Conservation (phyloP, 2,888 invertebrate genomes). For the Opisthograptis luteolata region DNA sequence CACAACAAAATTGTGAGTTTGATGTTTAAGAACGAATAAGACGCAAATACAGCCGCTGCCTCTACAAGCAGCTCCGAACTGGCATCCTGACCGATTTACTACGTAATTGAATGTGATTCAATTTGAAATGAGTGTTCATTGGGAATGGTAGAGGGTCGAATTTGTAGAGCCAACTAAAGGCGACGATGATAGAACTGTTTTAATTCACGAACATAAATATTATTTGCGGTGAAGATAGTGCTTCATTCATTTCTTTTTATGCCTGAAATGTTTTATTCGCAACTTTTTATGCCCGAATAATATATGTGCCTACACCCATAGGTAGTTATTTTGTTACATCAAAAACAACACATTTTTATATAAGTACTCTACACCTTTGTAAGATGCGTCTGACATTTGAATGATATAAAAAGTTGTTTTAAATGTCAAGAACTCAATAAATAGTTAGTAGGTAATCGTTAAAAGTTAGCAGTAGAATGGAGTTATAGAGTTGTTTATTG, state of each 20-base stretch:
- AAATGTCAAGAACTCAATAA: conserved; percentile 52
- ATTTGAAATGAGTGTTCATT: conserved; percentile 59
- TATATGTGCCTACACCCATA: too few relatives aligned
- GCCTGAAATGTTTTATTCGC: too few relatives aligned
- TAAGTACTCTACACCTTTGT: conserved; percentile 15
- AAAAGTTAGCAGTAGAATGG: too few relatives aligned
- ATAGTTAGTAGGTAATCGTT: too few relatives aligned
- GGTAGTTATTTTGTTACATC: too few relatives aligned
- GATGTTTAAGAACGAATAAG: conserved; percentile 23
- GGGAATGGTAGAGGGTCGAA: conserved; percentile 48
- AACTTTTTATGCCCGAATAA: too few relatives aligned
- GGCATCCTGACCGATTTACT: conserved; percentile 64
- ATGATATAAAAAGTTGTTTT: conserved; percentile 47
- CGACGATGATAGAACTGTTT: conserved; percentile 32
- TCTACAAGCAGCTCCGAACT: conserved; percentile 43
- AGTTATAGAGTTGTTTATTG: too few relatives aligned
- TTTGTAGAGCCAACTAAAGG: conserved; percentile 48
- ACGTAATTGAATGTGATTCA: conserved; percentile 67
- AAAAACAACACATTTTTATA: background rate
- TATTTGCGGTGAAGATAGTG: conserved; percentile 1
- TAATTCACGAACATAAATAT: conserved; percentile 1
- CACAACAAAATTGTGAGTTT: background rate
- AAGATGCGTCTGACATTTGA: conserved; percentile 41
- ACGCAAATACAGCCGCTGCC: conserved; percentile 36
- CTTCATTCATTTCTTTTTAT: too few relatives aligned